These are phyloP conservation scores for Epizoanthus ramosus DNA, from an alignment of 92 coral and sea anemone species.

Conservation along the genomic window DNA sequence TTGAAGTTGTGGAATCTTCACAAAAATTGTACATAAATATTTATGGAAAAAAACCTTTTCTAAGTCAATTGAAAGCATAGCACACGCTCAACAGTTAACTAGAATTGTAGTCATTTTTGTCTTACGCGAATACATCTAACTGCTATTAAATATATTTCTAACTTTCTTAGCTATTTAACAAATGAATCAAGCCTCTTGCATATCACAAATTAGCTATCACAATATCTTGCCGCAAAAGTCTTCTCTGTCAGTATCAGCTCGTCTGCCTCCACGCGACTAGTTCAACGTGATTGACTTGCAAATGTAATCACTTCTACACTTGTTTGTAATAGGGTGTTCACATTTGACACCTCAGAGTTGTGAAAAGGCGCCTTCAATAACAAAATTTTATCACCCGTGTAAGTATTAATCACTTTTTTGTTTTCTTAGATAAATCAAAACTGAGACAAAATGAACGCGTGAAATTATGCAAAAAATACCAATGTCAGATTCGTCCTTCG, in stretches of 20 bases:
- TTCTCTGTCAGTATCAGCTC: background rate
- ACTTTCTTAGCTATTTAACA: background rate
- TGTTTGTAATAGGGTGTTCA: background rate
- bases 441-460: background rate
- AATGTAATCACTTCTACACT: background rate
- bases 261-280: background rate
- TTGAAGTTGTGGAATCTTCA: background rate
- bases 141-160: too few species aligned
- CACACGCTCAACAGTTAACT: too few species aligned
- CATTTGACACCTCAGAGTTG: constrained; percentile 17
- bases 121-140: too few species aligned
- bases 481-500: too few species aligned
- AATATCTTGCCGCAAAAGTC: too few species aligned
- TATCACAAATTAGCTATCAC: background rate
- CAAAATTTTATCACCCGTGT: constrained; percentile 25
- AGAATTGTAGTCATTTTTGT: too few species aligned
- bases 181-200: background rate
- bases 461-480: too few species aligned
- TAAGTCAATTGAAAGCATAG: too few species aligned
- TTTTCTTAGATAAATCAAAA: background rate
- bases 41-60: background rate
- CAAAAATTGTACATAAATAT: background rate
- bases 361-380: constrained; percentile 12
- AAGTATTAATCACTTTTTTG: constrained; percentile 10
- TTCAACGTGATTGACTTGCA: background rate